Evolutionary conservation across 2,113 vertebrate species (phyloP).

Genomic region (Osmerus mordax): DNA sequence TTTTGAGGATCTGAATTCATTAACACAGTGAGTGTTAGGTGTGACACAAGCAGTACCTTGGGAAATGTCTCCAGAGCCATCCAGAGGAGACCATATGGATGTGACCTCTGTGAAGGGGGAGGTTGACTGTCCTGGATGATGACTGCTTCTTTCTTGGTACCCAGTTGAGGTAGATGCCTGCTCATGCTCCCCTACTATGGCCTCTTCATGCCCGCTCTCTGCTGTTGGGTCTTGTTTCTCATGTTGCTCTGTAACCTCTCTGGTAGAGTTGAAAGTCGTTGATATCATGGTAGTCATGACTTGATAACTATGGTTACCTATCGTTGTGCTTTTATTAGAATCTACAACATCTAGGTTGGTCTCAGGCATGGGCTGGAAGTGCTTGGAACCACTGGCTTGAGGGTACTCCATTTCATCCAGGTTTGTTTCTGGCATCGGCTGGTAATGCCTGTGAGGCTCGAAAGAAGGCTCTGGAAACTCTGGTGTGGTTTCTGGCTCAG

Average conservation of each 20-base stretch:
- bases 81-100: slow-evolving; percentile 26
- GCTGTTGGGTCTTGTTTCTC: background rate
- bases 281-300: slow-evolving; percentile 20
- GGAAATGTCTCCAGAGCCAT: slow-evolving; percentile 59
- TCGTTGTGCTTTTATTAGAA: slow-evolving; percentile 20
- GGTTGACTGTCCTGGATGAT: slow-evolving; percentile 26
- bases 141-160: slow-evolving; percentile 18
- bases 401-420: slow-evolving; percentile 6
- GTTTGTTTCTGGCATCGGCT: slow-evolving; percentile 27
- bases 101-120: slow-evolving; percentile 4
- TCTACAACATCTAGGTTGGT: slow-evolving; percentile 12
- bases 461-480: background rate
- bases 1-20: background rate
- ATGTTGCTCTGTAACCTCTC: no score
- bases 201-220: slow-evolving; percentile 30
- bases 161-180: slow-evolving; percentile 31
- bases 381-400: slow-evolving; percentile 12
- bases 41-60: slow-evolving; percentile 46
- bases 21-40: background rate
- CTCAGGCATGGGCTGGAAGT: slow-evolving; percentile 32
- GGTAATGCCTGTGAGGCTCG: slow-evolving; percentile 34
- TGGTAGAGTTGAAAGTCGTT: no score
- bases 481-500: slow-evolving; percentile 41
- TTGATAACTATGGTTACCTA: slow-evolving; percentile 28
- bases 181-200: slow-evolving; percentile 11